phyloP scores from a whole-genome alignment of 2,888 invertebrate genomes.

The Patella pellucida region DNA sequence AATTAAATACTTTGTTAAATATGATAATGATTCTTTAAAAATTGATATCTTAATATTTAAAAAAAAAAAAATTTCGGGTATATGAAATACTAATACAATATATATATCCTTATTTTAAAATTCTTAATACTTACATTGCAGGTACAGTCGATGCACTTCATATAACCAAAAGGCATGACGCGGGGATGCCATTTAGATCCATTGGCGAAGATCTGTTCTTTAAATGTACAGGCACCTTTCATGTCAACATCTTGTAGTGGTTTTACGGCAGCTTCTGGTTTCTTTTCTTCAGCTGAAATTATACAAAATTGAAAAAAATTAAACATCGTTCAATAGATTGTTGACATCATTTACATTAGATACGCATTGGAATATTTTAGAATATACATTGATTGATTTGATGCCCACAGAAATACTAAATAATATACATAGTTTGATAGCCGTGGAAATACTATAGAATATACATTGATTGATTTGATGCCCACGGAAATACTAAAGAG shows the following conservation, averaged over 20 bases:
- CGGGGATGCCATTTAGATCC: conserved; percentile 91
- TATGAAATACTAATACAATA: not conserved
- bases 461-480: too few relatives aligned
- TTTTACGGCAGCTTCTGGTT: conserved; percentile 14
- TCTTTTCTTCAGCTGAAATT: not conserved
- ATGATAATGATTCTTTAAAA: not conserved
- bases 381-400: too few relatives aligned
- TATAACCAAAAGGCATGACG: conserved; percentile 87
- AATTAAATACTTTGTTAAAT: not conserved
- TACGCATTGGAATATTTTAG: too few relatives aligned
- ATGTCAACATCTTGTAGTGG: conserved; percentile 37
- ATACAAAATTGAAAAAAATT: not conserved
- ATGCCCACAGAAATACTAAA: too few relatives aligned
- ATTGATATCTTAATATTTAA: not conserved
- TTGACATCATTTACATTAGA: too few relatives aligned
- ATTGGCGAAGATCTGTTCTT: conserved; percentile 79
- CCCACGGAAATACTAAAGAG: too few relatives aligned
- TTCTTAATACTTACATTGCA: conserved; percentile 78
- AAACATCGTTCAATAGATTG: too few relatives aligned
- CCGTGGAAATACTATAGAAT: too few relatives aligned
- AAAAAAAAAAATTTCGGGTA: too few relatives aligned
- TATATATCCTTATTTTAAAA: not conserved
- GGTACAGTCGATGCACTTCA: conserved; percentile 89
- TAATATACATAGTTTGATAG: too few relatives aligned
- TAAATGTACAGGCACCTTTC: conserved; percentile 75